Evolutionary conservation across 2,888 invertebrate species (phyloP).

Genomic region (Apoderus coryli): DNA sequence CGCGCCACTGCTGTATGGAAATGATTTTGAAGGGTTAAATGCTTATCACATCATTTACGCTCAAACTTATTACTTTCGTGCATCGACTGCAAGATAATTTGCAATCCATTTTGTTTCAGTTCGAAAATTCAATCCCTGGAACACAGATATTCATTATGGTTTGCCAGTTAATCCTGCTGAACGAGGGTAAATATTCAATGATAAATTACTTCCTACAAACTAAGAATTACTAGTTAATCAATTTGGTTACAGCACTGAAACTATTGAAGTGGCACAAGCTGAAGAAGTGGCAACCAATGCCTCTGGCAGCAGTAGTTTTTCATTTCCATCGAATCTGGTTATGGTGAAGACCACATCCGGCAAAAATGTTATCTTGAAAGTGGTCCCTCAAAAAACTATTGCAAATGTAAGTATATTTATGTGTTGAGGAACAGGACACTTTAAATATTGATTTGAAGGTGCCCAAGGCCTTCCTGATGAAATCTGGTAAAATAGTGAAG

Average conservation of each 20-base stretch:
- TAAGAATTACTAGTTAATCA: too few species aligned
- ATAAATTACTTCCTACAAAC: too few species aligned
- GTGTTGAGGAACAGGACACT: too few species aligned
- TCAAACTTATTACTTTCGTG: too few species aligned
- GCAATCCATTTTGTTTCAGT: too few species aligned
- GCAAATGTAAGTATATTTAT: constrained; percentile 18
- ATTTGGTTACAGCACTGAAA: constrained; percentile 17
- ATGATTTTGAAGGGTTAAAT: too few species aligned
- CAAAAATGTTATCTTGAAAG: constrained; percentile 31
- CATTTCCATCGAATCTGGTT: constrained; percentile 29
- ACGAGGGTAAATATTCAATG: constrained; percentile 22
- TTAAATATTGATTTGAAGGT: too few species aligned
- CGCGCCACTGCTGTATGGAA: too few species aligned
- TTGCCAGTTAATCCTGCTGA: constrained; percentile 29
- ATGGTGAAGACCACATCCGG: constrained; percentile 32
- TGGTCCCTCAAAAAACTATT: constrained; percentile 26
- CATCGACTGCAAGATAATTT: too few species aligned
- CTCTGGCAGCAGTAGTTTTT: constrained; percentile 17
- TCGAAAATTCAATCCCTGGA: constrained; percentile 32
- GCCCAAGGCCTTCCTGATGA: constrained; percentile 24
- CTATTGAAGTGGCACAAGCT: constrained; percentile 18
- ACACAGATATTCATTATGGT: constrained; percentile 32
- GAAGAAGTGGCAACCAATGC: constrained; percentile 19
- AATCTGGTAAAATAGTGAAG: constrained; percentile 22
- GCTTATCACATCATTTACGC: too few species aligned